A percentile compares a stretch with the other conserved stretches of the same genome.
phyloP scores from a whole-genome alignment of 2,113 vertebrate genomes.

The Andinoacara biseriatus region DNA sequence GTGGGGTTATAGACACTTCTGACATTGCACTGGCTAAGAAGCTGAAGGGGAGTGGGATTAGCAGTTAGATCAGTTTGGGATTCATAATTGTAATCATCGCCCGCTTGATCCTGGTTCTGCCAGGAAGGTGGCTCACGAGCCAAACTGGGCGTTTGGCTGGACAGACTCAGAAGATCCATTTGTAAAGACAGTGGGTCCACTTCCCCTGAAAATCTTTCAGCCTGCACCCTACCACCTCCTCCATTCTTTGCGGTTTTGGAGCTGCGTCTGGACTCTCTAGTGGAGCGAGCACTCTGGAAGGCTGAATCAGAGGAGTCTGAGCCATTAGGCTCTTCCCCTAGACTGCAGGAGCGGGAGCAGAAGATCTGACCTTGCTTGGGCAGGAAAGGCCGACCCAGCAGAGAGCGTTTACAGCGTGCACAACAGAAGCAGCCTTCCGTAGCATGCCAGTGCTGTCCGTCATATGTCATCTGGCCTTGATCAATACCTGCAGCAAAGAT shows the following conservation, averaged over 20 bases:
- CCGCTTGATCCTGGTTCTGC: slow-evolving; percentile 81
- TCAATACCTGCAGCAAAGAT: slow-evolving; percentile 87
- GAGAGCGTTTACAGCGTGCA: slow-evolving; percentile 94
- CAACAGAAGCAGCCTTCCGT: slow-evolving; percentile 97
- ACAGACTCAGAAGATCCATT: slow-evolving; percentile 97
- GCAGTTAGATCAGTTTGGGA: slow-evolving; percentile 78
- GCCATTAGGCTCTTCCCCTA: slow-evolving; percentile 91
- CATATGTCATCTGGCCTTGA: slow-evolving; percentile 99
- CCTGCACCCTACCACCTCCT: slow-evolving; percentile 74
- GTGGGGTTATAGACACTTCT: slow-evolving; percentile 86
- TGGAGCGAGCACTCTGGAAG: slow-evolving; percentile 94
- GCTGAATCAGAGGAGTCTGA: slow-evolving; percentile 96
- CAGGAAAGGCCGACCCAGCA: slow-evolving; percentile 95
- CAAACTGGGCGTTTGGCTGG: slow-evolving; percentile 94
- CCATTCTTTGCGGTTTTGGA: slow-evolving; percentile 89
- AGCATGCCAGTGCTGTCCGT: slow-evolving; percentile 98
- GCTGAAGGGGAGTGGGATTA: slow-evolving; percentile 88
- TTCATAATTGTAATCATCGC: slow-evolving; percentile 85
- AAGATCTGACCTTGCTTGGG: slow-evolving; percentile 99
- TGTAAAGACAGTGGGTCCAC: slow-evolving; percentile 96
- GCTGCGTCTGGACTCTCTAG: slow-evolving; percentile 92
- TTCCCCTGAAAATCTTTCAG: slow-evolving; percentile 87
- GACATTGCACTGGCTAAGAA: slow-evolving; percentile 94
- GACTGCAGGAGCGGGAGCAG: slow-evolving; percentile 94
- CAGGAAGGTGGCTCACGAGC: slow-evolving; percentile 90